phyloP scores from a whole-genome alignment of 1,140 invertebrate species.

The Apolygus lucorum region DNA sequence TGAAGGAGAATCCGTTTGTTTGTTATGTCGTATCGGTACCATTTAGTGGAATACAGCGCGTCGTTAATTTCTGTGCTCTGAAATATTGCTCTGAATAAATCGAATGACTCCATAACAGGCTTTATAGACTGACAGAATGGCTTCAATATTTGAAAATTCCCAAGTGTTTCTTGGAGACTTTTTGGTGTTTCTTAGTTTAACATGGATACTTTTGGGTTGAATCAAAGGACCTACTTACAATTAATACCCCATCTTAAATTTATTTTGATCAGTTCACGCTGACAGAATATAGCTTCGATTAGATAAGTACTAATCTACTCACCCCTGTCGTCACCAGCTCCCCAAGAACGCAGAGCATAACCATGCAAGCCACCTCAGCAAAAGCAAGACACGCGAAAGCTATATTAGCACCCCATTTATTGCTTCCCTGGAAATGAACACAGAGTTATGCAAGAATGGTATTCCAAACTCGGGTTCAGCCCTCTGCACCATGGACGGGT shows the following conservation, averaged over 20 bases:
- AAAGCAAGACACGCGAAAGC: not conserved
- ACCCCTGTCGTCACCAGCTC: not conserved
- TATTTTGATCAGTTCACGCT: not conserved
- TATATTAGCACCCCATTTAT: not conserved
- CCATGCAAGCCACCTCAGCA: not conserved
- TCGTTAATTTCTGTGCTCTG: not conserved
- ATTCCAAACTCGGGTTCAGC: no score
- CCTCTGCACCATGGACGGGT: no score
- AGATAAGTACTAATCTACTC: not conserved
- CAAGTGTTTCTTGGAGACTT: no score
- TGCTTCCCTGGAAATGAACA: not conserved
- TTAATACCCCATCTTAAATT: not conserved
- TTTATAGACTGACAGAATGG: no score
- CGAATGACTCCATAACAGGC: no score
- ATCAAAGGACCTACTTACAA: not conserved
- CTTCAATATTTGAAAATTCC: no score
- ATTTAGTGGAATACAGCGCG: not conserved
- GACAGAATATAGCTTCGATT: no score
- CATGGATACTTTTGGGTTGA: no score
- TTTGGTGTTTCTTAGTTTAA: no score
- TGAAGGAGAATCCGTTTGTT: not conserved
- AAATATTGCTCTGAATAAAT: not conserved
- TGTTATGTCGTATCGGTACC: not conserved
- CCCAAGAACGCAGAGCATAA: not conserved
- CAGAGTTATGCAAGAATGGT: no score